These are phyloP conservation scores for Arvicanthis niloticus DNA, from an alignment of 2,113 vertebrate genomes.

Conservation along the genomic window DNA sequence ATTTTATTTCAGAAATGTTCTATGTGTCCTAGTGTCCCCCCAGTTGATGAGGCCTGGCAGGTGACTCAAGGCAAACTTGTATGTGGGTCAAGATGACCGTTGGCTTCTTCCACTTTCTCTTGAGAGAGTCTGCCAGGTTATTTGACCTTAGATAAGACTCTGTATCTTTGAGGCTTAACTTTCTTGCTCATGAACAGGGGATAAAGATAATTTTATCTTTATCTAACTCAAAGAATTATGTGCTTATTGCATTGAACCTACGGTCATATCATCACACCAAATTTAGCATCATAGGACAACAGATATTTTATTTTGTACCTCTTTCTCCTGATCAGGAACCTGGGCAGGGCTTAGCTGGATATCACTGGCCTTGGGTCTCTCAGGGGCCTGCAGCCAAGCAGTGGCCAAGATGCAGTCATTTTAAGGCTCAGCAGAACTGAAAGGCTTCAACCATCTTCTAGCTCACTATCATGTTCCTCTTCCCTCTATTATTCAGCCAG, in stretches of 20 bases:
- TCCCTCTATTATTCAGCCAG: background rate
- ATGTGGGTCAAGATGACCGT: background rate
- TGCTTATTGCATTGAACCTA: background rate
- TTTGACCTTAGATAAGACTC: slow-evolving; percentile 32
- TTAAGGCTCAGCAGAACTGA: background rate
- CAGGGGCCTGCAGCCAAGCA: background rate
- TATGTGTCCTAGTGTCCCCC: background rate
- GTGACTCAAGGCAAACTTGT: slow-evolving; percentile 51
- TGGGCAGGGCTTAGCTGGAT: background rate
- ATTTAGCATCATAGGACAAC: background rate
- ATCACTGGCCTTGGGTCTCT: background rate
- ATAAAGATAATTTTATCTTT: background rate
- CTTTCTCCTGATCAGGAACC: background rate
- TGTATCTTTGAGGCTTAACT: slow-evolving; percentile 14
- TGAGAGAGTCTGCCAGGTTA: background rate
- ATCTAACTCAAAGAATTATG: background rate
- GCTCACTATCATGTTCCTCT: background rate
- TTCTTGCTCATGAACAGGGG: background rate
- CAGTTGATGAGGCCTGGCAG: background rate
- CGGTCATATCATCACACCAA: background rate
- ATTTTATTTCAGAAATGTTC: background rate
- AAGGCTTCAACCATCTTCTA: background rate
- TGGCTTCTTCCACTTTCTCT: background rate
- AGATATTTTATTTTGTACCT: background rate
- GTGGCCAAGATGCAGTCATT: background rate